A percentile compares a stretch with the other conserved stretches of the same genome.
phyloP scores from a whole-genome alignment of 2,797 vertebrate genomes.

The Tolypeutes matacus region DNA sequence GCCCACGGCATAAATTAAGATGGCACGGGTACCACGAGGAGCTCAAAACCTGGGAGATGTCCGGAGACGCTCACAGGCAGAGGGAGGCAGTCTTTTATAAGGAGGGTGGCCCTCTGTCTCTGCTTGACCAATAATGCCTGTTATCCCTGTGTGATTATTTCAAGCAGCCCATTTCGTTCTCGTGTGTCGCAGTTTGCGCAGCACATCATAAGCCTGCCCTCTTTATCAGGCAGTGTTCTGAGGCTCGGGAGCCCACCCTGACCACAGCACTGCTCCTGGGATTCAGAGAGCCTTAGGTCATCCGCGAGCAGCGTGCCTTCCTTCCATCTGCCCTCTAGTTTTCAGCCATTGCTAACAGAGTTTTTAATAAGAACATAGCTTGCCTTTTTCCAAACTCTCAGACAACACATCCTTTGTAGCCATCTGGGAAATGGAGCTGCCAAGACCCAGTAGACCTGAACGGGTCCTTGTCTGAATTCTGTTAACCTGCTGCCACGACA shows the following conservation, averaged over 20 bases:
- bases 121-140: neutral
- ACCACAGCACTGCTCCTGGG: neutral
- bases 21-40: neutral
- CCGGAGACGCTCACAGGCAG: neutral
- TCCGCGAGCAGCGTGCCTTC: neutral
- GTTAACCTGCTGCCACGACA: slow-evolving; percentile 8
- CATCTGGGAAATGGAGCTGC: slow-evolving; percentile 5
- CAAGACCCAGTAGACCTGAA: slow-evolving; percentile 2
- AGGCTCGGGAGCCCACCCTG: neutral
- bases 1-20: neutral
- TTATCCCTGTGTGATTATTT: neutral
- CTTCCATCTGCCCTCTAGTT: neutral
- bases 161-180: neutral
- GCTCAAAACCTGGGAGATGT: neutral
- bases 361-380: neutral
- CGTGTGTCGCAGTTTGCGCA: neutral
- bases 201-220: neutral
- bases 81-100: neutral
- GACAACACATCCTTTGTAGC: neutral
- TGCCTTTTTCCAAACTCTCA: neutral
- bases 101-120: neutral
- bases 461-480: slow-evolving; percentile 14
- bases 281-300: neutral
- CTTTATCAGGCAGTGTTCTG: neutral
- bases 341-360: neutral